Evolutionary conservation across 2,113 vertebrate genomes (phyloP), one percentile per base, ranked within the genome.

Genomic region (Pseudorectes ferrugineus): DNA sequence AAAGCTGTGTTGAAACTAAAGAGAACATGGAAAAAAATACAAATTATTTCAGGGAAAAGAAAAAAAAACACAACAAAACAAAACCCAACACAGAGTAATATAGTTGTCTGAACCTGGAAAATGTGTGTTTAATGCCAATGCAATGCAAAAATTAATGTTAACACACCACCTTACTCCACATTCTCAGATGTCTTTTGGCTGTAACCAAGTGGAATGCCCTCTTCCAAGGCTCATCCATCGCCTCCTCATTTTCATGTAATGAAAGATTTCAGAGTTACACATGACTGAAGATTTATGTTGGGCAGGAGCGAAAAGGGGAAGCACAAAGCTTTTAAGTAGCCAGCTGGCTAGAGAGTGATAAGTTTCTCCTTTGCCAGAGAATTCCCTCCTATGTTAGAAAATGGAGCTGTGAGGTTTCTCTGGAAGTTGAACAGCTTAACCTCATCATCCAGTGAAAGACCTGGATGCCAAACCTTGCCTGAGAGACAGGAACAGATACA

Each of bases 281-380:
- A 2, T 38, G 45, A 71, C 35, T 86, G 68, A 92, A 83, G 55
- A 29, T 71, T 91, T 81, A 45, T 40, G 33, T 22, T 81, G 38
- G 33, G 29, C 58, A 67, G 22, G 22, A 91, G 33, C 55, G 51
- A 87, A 92, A 89, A 89, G 68, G 55, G 65, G 62, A 89, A 84
- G 22, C 33, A 51, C 0, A 0, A 77, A 81, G 65, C 38, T 87
- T 76, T 80, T 77, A 91, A 81, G 43, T 22, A 89, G 61, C 61
- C 87, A 94, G 29, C 68, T 89, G 92, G 89, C 46, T 81, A 63
- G 25, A 82, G 58, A 77, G 48, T 16, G 68, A 36, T 57, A 92
- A 90, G n/a, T 70, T 86, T 49, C 20, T 81, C 21, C 43, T 90
- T 85, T 95, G 74, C 82, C 75, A 88, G 58, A 93, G n/a, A 92